These are phyloP conservation scores for Coreius guichenoti DNA, from an alignment of 2,797 vertebrate species.

Conservation along the genomic window DNA sequence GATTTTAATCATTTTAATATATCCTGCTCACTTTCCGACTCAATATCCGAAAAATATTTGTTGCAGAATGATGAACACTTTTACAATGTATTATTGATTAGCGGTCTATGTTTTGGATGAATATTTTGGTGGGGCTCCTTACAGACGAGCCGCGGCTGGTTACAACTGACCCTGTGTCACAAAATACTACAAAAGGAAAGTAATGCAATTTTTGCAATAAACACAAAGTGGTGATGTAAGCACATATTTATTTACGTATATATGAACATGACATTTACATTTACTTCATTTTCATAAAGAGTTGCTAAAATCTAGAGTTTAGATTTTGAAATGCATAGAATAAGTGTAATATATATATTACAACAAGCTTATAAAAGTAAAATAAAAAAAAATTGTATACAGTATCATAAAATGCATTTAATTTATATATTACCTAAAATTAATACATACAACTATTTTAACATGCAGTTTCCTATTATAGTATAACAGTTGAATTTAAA, in stretches of 20 bases:
- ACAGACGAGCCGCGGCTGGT: too few relatives aligned
- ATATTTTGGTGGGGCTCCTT: too few relatives aligned
- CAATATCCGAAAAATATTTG: too few relatives aligned
- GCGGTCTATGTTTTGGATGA: too few relatives aligned
- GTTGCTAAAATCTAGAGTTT: not conserved
- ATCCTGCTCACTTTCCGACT: too few relatives aligned
- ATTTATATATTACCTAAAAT: conserved; percentile 8
- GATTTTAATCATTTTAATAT: too few relatives aligned
- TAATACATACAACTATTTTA: not conserved
- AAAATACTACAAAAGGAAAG: not conserved
- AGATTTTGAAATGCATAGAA: not conserved
- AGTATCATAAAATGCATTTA: not conserved
- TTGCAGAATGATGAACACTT: too few relatives aligned
- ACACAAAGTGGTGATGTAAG: conserved; percentile 33
- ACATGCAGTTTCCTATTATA: conserved; percentile 3
- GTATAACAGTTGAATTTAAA: not conserved
- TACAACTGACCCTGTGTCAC: too few relatives aligned
- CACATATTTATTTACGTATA: conserved; percentile 22
- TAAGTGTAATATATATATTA: conserved; percentile 3
- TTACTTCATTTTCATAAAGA: conserved; percentile 1
- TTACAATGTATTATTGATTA: too few relatives aligned
- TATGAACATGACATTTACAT: not conserved
- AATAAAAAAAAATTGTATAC: not conserved
- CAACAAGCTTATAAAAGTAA: conserved; percentile 1
- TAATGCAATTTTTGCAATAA: not conserved